Percentiles rank a stretch among this genome's conserved stretches.
phyloP scores from a whole-genome alignment of 1,140 invertebrate species.

The Pinna nobilis region DNA sequence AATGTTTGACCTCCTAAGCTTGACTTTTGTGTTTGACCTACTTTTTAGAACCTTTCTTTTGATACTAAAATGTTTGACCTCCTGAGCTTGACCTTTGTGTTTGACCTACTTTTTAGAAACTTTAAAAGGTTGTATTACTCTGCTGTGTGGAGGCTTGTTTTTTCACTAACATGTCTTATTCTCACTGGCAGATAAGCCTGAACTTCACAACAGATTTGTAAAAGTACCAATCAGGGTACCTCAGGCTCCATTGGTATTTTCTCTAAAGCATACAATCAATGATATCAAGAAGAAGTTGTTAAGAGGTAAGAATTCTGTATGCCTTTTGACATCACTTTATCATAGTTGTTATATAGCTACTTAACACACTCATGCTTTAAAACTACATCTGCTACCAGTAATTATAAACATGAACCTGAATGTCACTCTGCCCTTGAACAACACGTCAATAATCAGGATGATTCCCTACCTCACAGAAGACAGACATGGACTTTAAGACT shows the following conservation, averaged over 20 bases:
- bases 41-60: no score
- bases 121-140: no score
- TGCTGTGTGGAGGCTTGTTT: no score
- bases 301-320: constrained; percentile 45
- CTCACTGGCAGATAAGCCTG: constrained; percentile 53
- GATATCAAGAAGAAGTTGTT: constrained; percentile 55
- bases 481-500: no score
- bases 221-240: constrained; percentile 56
- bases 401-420: background rate
- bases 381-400: background rate
- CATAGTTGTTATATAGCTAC: background rate
- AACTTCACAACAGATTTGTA: constrained; percentile 57
- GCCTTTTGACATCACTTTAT: background rate
- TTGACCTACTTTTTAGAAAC: no score
- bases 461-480: no score
- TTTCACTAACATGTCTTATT: background rate
- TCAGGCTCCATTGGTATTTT: constrained; percentile 54
- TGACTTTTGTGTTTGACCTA: no score
- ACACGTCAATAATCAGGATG: no score
- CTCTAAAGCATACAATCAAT: constrained; percentile 54
- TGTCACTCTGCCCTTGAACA: no score
- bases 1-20: no score
- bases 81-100: no score
- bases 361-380: background rate
- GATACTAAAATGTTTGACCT: no score